Evolutionary conservation across 2,113 vertebrate genomes (phyloP).

Genomic region (Gobio gobio): DNA sequence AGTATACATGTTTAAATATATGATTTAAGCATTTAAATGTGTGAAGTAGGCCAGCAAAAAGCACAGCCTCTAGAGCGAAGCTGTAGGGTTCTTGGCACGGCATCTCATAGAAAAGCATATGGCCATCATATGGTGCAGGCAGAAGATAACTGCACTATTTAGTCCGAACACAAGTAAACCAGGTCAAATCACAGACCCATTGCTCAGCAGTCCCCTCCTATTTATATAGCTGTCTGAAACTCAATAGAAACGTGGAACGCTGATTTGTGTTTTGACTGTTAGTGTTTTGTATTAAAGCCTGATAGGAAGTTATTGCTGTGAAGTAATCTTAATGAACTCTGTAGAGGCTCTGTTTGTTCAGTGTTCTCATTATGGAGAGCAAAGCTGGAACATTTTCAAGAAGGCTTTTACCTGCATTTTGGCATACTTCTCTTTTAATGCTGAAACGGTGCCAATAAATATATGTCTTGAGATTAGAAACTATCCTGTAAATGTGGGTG

Average conservation of each 20-base stretch:
- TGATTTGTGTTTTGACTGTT: not conserved
- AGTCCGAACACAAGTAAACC: conserved; percentile 57
- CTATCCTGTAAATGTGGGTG: not conserved
- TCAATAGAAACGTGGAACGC: not conserved
- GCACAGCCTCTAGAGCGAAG: conserved; percentile 22
- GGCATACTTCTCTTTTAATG: conserved; percentile 46
- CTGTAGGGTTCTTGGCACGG: conserved; percentile 55
- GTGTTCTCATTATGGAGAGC: conserved; percentile 44
- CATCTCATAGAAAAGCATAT: conserved; percentile 56
- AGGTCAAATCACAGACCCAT: conserved; percentile 56
- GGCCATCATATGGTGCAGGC: conserved; percentile 60
- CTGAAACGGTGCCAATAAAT: conserved; percentile 35
- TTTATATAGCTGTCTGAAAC: not conserved
- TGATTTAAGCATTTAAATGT: conserved; percentile 37
- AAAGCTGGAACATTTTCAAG: conserved; percentile 54
- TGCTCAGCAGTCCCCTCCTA: conserved; percentile 16
- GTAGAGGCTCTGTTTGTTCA: conserved; percentile 36
- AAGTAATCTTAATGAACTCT: conserved; percentile 34
- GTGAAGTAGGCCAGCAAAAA: conserved; percentile 50
- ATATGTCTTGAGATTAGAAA: conserved; percentile 36
- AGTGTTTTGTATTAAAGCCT: conserved; percentile 31
- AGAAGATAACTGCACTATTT: conserved; percentile 52
- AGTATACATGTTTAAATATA: not conserved
- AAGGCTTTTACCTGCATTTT: conserved; percentile 50
- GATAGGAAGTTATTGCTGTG: conserved; percentile 25